Percentiles rank a stretch among this genome's conserved stretches.
phyloP scores from a whole-genome alignment of 2,797 vertebrate species.

The Geotrypetes seraphini region DNA sequence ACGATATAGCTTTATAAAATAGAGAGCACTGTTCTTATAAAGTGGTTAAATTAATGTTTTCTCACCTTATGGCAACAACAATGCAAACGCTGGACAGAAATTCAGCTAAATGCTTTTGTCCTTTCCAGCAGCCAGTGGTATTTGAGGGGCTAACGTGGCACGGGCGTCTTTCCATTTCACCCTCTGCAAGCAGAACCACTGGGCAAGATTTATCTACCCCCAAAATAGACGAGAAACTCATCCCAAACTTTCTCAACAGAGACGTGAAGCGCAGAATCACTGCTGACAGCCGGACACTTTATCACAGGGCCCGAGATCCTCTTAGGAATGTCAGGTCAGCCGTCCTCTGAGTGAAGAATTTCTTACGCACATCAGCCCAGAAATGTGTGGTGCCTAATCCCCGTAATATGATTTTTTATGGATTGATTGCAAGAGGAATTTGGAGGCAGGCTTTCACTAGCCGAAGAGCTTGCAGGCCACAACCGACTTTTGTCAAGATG shows the following conservation, averaged over 20 bases:
- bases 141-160: too few species aligned
- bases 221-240: conserved; percentile 1
- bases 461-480: conserved; percentile 8
- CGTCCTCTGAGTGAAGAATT: conserved; percentile 28
- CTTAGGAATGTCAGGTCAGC: conserved; percentile 41
- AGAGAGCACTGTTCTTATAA: too few species aligned
- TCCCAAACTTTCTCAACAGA: conserved; percentile 20
- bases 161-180: too few species aligned
- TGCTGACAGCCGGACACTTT: conserved; percentile 43
- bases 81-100: too few species aligned
- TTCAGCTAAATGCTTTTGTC: too few species aligned
- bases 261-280: conserved; percentile 16
- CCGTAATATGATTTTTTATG: conserved; percentile 39
- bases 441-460: conserved; percentile 10
- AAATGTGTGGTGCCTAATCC: conserved; percentile 24
- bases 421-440: conserved; percentile 27
- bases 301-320: conserved; percentile 32
- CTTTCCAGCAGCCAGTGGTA: too few species aligned
- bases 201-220: conserved; percentile 16
- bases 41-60: too few species aligned
- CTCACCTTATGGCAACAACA: too few species aligned
- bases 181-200: background rate
- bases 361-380: conserved; percentile 30
- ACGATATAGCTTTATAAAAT: too few species aligned
- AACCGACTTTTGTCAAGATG: conserved; percentile 4